These are phyloP conservation scores for Teleopsis dalmanni DNA, from an alignment of 1,140 invertebrate species.

Conservation along the genomic window DNA sequence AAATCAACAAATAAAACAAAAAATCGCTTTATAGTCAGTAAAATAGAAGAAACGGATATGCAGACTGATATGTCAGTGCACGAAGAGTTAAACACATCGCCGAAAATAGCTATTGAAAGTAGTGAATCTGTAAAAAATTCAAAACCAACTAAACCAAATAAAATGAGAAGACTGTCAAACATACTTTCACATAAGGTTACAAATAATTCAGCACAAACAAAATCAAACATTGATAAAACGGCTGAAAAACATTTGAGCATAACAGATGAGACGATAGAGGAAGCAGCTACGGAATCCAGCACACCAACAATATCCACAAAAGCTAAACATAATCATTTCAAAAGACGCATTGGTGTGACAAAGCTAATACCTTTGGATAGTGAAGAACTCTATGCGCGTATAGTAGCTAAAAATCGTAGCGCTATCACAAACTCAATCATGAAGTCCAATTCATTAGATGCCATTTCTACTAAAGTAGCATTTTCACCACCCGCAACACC, in stretches of 20 bases:
- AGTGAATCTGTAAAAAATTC: slow-evolving; percentile 9
- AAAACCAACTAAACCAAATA: slow-evolving; percentile 25
- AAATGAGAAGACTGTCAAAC: slow-evolving; percentile 41
- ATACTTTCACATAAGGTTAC: slow-evolving; percentile 29
- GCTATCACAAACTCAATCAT: slow-evolving; percentile 11
- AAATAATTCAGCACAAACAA: not conserved
- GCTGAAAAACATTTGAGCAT: slow-evolving; percentile 13
- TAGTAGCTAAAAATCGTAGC: slow-evolving; percentile 31
- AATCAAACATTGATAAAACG: not conserved
- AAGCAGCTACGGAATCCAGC: not conserved
- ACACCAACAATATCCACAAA: slow-evolving; percentile 2
- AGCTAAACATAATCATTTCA: slow-evolving; percentile 24
- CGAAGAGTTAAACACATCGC: not conserved
- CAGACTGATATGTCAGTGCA: not conserved
- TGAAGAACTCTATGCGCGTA: slow-evolving; percentile 38
- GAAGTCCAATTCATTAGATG: slow-evolving; percentile 39
- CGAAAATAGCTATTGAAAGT: not conserved
- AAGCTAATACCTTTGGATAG: slow-evolving; percentile 35
- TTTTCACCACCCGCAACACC: slow-evolving; percentile 28
- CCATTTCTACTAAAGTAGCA: slow-evolving; percentile 23
- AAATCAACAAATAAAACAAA: slow-evolving; percentile 13
- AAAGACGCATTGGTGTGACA: slow-evolving; percentile 31
- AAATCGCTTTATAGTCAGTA: slow-evolving; percentile 38
- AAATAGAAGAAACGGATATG: slow-evolving; percentile 25
- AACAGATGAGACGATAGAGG: slow-evolving; percentile 9